phyloP scores from a whole-genome alignment of 1,140 invertebrate genomes.

The Oryctes rhinoceros region DNA sequence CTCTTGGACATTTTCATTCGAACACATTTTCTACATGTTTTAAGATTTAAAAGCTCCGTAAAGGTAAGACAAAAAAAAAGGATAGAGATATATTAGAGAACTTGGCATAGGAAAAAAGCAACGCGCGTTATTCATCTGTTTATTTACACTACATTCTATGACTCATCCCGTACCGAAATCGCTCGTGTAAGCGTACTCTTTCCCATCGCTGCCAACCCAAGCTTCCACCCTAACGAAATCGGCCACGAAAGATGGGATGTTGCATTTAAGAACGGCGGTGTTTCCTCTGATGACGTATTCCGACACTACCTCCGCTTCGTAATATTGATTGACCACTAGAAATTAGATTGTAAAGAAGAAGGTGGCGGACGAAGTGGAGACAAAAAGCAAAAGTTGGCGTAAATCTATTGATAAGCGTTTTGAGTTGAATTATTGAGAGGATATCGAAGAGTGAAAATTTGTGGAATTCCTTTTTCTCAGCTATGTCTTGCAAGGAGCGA shows the following conservation, averaged over 20 bases:
- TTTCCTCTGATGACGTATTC: conserved; percentile 93
- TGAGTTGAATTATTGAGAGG: neutral
- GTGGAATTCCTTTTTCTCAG: conserved; percentile 35
- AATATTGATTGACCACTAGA: conserved; percentile 88
- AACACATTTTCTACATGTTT: no score
- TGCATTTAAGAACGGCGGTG: conserved; percentile 91
- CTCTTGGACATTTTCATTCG: no score
- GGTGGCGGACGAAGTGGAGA: conserved; percentile 19
- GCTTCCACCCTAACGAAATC: conserved; percentile 90
- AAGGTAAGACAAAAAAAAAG: no score
- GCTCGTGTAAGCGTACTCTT: conserved; percentile 68
- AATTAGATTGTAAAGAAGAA: conserved; percentile 51
- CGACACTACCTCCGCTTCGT: conserved; percentile 90
- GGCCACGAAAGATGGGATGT: conserved; percentile 89
- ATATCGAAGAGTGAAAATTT: no score
- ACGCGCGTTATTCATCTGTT: no score
- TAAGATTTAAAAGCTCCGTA: no score
- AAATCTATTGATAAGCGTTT: neutral
- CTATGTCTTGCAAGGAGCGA: neutral
- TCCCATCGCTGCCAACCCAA: conserved; percentile 84
- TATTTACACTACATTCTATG: neutral
- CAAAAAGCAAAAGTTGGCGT: neutral
- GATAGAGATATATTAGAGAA: no score
- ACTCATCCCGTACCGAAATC: conserved; percentile 62
- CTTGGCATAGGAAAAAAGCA: no score